Evolutionary conservation across 64 coral and sea anemone genomes (phyloP), one percentile per base, ranked within the genome.

Genomic region (Stichodactyla mertensii): DNA sequence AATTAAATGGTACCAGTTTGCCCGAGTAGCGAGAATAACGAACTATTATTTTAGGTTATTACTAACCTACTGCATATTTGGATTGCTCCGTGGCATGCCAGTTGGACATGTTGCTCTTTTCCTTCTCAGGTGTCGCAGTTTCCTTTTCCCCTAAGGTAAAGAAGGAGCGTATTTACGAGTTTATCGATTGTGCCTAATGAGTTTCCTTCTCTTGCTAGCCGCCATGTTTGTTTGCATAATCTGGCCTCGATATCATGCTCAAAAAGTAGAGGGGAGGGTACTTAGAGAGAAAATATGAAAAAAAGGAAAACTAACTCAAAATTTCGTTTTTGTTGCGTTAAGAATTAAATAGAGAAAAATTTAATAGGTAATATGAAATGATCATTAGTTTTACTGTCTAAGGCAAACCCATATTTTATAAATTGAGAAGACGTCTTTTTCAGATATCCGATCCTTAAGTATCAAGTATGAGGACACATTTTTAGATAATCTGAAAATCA

Each of bases 61-160:
- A 64, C 95, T 54, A 80, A 99, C 97, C 97, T 13, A 99, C 93
- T 52, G 93, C 97, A 82, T 92, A 99, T 90, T 99, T 99, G 55
- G 83, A 93, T 36, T 82, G 59, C 78, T 82, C 89, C 60, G 97
- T 99, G 4, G 87, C 52, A 80, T 82, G 92, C 97, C 97, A 99
- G 53, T 13, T 53, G 51, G 51, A 53, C 78, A 81, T 81, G 53
- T 81, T 53, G 16, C 54, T 51, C 16, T 81, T 52, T 22, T 81
- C 14, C 12, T 18, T 81, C 5, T 81, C 78, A 55, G 78, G 15
- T 51, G 78, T 19, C 24, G 26, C 20, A 18, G 52, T 23, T 28
- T 31, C 69, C 69, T 31, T 74, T 74, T 74, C 27, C 27, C 69
- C 6, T 12, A 74, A 74, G 69, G 69, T 31, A 74, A 27, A 74